Evolutionary conservation across 1,140 invertebrate species (phyloP).

Genomic region (Drosophila kohkoa): DNA sequence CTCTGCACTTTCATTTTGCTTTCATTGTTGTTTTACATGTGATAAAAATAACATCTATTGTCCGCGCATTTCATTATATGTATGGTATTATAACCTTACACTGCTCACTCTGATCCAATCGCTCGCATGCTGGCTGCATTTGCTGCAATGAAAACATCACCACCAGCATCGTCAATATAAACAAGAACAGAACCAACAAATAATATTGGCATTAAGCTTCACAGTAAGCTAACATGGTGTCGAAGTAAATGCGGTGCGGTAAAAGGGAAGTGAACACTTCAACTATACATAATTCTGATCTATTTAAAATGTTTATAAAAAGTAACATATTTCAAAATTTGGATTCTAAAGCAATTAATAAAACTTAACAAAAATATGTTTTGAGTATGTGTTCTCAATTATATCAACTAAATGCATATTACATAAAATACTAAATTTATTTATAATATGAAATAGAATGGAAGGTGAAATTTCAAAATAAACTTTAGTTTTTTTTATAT

Average conservation of each 20-base stretch:
- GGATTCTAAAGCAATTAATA: too few species aligned
- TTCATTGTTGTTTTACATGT: conserved; percentile 69
- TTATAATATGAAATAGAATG: too few species aligned
- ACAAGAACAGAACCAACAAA: conserved; percentile 22
- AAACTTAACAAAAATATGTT: too few species aligned
- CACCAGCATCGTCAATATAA: conserved; percentile 18
- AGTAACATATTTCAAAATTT: neutral
- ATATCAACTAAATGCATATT: too few species aligned
- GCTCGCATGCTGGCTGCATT: conserved; percentile 27
- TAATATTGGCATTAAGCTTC: conserved; percentile 36
- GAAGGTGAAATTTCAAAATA: too few species aligned
- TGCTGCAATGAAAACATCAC: conserved; percentile 41
- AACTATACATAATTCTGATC: conserved; percentile 1
- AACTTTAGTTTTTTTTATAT: too few species aligned
- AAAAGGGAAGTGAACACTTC: neutral
- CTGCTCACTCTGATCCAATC: neutral
- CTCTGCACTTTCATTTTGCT: conserved; percentile 51
- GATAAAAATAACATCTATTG: conserved; percentile 80
- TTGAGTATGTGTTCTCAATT: too few species aligned
- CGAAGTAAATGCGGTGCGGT: neutral
- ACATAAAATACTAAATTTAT: too few species aligned
- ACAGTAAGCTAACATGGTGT: neutral
- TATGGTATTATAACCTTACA: conserved; percentile 59
- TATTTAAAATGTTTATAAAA: neutral
- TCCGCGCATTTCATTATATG: conserved; percentile 56